phyloP scores from a whole-genome alignment of 2,797 vertebrate genomes.

The Rhynchonycteris naso region DNA sequence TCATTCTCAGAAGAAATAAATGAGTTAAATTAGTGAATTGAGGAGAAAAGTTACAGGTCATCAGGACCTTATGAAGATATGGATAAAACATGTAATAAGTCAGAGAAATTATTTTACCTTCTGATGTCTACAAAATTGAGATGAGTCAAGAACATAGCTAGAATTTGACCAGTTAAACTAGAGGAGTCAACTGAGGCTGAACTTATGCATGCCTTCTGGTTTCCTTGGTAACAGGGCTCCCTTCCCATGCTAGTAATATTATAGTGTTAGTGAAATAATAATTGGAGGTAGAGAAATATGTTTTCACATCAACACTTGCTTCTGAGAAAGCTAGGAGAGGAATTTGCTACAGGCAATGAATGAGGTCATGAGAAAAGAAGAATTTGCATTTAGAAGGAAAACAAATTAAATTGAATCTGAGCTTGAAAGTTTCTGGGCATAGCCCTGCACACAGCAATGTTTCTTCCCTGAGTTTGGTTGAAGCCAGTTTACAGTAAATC shows the following conservation, averaged over 20 bases:
- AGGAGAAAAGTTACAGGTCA: not conserved
- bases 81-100: not conserved
- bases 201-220: not conserved
- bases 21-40: not conserved
- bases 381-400: conserved; percentile 1
- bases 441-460: not conserved
- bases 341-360: not conserved
- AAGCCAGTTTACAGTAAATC: not conserved
- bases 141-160: not conserved
- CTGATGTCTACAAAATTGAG: not conserved
- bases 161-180: not conserved
- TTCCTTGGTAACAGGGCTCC: not conserved
- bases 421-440: not conserved
- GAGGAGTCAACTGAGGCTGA: conserved; percentile 9
- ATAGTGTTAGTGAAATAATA: not conserved
- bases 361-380: conserved; percentile 5
- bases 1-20: not conserved
- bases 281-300: not conserved
- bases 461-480: not conserved
- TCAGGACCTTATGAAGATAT: not conserved
- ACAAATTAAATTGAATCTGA: not conserved
- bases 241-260: not conserved
- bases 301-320: not conserved
- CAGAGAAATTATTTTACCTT: not conserved
- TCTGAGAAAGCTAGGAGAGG: not conserved